Evolutionary conservation across 2,888 invertebrate genomes (phyloP).

Genomic region (Tetragonula carbonaria): DNA sequence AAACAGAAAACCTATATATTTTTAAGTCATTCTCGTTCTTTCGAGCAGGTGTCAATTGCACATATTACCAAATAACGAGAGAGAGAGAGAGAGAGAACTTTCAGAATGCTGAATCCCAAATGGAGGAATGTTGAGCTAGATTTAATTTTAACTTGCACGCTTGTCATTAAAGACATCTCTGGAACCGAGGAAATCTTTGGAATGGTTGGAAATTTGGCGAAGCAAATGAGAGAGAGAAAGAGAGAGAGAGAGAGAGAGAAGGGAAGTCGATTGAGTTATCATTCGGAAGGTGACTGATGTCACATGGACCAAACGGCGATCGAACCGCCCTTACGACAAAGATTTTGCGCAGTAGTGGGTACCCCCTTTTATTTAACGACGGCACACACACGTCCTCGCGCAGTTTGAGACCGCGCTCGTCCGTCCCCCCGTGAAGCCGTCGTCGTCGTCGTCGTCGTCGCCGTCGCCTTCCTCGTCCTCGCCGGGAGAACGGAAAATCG

Average conservation of each 20-base stretch:
- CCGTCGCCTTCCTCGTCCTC: conserved; percentile 13
- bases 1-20: no score
- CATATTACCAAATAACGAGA: no score
- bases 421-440: conserved; percentile 5
- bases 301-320: conserved; percentile 53
- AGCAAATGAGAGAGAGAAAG: not conserved
- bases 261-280: conserved; percentile 15
- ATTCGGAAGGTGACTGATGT: conserved; percentile 30
- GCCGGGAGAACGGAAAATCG: conserved; percentile 43
- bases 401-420: conserved; percentile 36
- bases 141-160: no score
- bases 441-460: conserved; percentile 10
- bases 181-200: no score
- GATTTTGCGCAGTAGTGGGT: conserved; percentile 53
- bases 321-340: conserved; percentile 47
- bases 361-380: conserved; percentile 45
- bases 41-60: no score
- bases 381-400: conserved; percentile 34
- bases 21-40: no score
- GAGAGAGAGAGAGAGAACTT: no score
- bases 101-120: no score
- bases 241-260: not conserved
- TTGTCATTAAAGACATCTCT: no score
- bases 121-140: no score
- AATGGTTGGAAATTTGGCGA: no score